Percentiles rank a stretch among this genome's conserved stretches.
These are phyloP conservation scores for Pseudococcus longispinus DNA, from an alignment of 2,888 invertebrate genomes.

Conservation along the genomic window DNA sequence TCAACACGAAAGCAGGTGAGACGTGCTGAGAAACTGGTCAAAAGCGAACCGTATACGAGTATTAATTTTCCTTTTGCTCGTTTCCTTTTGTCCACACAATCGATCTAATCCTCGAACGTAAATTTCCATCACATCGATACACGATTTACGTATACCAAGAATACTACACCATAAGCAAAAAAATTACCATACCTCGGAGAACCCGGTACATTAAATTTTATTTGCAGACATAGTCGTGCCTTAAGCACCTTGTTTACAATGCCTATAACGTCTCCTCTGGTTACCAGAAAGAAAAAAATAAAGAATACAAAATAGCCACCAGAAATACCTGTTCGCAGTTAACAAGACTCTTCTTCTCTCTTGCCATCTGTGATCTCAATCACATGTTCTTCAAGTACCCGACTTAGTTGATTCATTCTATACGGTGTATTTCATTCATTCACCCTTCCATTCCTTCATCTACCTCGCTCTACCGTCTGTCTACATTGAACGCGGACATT, in stretches of 20 bases:
- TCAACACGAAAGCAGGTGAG: neutral
- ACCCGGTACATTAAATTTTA: neutral
- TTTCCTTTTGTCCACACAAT: neutral
- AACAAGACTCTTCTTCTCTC: neutral
- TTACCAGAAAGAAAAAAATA: neutral
- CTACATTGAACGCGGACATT: neutral
- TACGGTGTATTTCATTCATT: slow-evolving; percentile 19
- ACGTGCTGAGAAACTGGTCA: neutral
- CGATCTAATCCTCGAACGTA: slow-evolving; percentile 11
- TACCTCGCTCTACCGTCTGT: neutral
- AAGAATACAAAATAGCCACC: slow-evolving; percentile 26
- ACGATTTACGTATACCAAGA: neutral
- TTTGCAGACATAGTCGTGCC: slow-evolving; percentile 28
- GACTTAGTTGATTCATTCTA: slow-evolving; percentile 17
- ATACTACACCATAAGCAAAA: neutral
- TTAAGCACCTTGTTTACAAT: slow-evolving; percentile 29
- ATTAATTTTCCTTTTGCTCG: neutral
- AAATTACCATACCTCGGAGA: neutral
- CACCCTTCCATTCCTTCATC: neutral
- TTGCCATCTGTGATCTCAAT: slow-evolving; percentile 13
- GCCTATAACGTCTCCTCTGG: neutral
- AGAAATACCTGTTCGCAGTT: slow-evolving; percentile 27
- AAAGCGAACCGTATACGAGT: neutral
- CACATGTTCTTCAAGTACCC: slow-evolving; percentile 19
- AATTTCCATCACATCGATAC: slow-evolving; percentile 12